Conservation (phyloP, 2,113 vertebrate species). For the Empidonax alnorum region DNA sequence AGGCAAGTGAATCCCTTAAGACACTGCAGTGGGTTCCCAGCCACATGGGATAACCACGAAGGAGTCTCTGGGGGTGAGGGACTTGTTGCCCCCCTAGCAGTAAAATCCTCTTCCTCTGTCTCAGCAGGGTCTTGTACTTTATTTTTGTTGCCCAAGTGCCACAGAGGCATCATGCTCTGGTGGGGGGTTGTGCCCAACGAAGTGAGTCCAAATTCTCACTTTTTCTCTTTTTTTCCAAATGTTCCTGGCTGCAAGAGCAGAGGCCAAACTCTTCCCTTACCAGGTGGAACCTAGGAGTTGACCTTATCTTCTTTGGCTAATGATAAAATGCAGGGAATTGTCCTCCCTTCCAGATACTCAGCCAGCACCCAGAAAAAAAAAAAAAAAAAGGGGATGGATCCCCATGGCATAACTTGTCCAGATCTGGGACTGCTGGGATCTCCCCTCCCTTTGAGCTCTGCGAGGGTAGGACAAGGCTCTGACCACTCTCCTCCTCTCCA, state of each 20-base stretch:
- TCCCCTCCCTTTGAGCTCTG: neutral
- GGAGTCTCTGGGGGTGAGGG: neutral
- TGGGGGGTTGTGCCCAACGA: neutral
- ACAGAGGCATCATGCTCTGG: neutral
- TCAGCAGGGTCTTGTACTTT: neutral
- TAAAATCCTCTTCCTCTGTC: neutral
- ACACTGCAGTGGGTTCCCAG: neutral
- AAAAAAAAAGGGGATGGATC: neutral
- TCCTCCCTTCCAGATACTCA: neutral
- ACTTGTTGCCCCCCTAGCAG: neutral
- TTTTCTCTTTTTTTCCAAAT: neutral
- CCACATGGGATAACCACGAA: neutral
- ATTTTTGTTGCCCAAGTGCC: neutral
- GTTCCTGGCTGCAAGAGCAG: neutral
- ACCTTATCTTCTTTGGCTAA: neutral
- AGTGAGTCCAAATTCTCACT: neutral
- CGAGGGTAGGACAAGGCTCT: neutral
- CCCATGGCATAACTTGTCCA: neutral
- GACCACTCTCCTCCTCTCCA: neutral
- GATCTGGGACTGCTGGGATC: neutral
- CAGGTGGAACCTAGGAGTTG: neutral
- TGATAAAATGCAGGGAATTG: neutral
- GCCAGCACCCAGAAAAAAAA: neutral
- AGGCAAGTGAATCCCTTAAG: neutral
- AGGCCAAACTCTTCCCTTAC: neutral